phyloP scores from a whole-genome alignment of 2,113 vertebrate species.

The Ammospiza caudacuta region DNA sequence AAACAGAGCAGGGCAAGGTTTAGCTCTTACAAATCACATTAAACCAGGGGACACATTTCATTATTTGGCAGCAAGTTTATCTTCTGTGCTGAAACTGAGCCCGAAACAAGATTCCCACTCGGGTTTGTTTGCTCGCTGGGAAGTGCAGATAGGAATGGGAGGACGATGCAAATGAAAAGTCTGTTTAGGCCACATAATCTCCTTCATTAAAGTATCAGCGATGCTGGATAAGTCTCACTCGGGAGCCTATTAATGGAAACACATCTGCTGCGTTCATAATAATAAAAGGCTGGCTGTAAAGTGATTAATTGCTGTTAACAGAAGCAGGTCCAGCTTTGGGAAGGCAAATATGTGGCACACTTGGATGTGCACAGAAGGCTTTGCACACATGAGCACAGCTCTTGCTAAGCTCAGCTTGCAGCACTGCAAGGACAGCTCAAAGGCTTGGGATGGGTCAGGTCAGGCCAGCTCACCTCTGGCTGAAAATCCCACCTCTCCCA shows the following conservation, averaged over 20 bases:
- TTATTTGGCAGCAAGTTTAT: conserved; percentile 46
- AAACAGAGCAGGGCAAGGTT: conserved; percentile 35
- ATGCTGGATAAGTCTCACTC: conserved; percentile 45
- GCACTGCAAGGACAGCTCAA: not conserved
- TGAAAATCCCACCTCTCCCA: not conserved
- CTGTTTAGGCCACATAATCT: conserved; percentile 50
- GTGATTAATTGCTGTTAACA: conserved; percentile 50
- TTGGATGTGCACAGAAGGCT: not conserved
- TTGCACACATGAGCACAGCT: not conserved
- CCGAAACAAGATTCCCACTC: conserved; percentile 8
- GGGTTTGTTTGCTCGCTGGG: conserved; percentile 35
- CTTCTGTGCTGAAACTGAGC: conserved; percentile 43
- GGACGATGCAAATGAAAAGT: conserved; percentile 32
- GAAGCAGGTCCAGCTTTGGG: conserved; percentile 11
- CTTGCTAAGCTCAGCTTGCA: not conserved
- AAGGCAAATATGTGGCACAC: not conserved
- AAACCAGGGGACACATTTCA: conserved; percentile 17
- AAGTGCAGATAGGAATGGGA: not conserved
- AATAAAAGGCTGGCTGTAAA: conserved; percentile 22
- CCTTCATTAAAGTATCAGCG: conserved; percentile 44
- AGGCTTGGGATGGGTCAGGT: not conserved
- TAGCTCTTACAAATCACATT: conserved; percentile 33
- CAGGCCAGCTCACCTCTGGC: not conserved
- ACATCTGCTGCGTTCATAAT: conserved; percentile 37
- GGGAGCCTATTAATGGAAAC: conserved; percentile 55